Evolutionary conservation across 2,888 invertebrate genomes (phyloP).

Genomic region (Elmis aenea): DNA sequence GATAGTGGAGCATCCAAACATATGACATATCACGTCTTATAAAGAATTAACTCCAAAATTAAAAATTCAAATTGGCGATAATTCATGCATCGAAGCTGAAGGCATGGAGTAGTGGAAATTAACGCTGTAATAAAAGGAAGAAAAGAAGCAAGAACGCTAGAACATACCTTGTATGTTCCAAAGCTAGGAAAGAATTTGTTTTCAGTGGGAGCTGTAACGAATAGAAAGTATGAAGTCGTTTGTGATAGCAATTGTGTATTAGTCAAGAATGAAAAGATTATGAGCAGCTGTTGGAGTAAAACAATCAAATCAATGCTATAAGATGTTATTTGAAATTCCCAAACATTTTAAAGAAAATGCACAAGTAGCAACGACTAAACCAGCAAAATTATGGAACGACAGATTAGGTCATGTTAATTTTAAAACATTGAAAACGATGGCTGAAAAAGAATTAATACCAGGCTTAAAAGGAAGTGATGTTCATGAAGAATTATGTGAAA

Average conservation of each 20-base stretch:
- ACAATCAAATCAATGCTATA: not conserved
- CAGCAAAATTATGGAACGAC: slow-evolving; percentile 11
- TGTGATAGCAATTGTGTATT: not conserved
- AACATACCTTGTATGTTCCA: slow-evolving; percentile 1
- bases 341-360: slow-evolving; percentile 21
- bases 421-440: not conserved
- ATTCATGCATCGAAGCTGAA: slow-evolving; percentile 20
- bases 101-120: slow-evolving; percentile 27
- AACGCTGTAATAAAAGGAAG: slow-evolving; percentile 22
- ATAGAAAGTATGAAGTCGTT: not conserved
- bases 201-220: slow-evolving; percentile 1
- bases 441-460: slow-evolving; percentile 7
- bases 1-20: slow-evolving; percentile 28
- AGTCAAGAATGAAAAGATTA: too few relatives aligned
- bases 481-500: slow-evolving; percentile 20
- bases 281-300: not conserved
- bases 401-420: slow-evolving; percentile 10
- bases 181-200: slow-evolving; percentile 17
- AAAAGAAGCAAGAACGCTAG: slow-evolving; percentile 17
- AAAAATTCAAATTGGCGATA: slow-evolving; percentile 22
- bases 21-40: slow-evolving; percentile 17
- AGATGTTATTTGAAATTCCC: slow-evolving; percentile 18
- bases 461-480: not conserved
- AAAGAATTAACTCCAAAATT: slow-evolving; percentile 5
- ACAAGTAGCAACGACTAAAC: not conserved